Conservation (phyloP, 1,140 invertebrate species). For the Ceratina japonica region DNA sequence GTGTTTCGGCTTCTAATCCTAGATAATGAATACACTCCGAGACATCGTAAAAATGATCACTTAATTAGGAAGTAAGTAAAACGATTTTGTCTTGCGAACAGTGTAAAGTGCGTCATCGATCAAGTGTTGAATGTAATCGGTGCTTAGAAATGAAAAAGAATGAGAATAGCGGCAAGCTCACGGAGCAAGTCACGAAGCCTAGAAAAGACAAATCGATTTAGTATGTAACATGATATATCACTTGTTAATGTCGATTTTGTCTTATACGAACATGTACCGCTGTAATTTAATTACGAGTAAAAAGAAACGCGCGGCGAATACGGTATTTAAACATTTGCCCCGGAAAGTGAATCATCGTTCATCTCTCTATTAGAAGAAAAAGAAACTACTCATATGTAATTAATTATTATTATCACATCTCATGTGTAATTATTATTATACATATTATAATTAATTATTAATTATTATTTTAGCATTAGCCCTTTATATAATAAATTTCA, state of each 20-base stretch:
- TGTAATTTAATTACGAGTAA: slow-evolving; percentile 66
- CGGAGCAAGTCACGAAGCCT: slow-evolving; percentile 50
- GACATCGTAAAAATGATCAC: slow-evolving; percentile 52
- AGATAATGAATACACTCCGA: slow-evolving; percentile 50
- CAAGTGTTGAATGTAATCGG: slow-evolving; percentile 54
- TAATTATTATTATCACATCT: slow-evolving; percentile 71
- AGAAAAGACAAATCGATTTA: slow-evolving; percentile 64
- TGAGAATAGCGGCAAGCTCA: slow-evolving; percentile 50
- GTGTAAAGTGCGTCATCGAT: slow-evolving; percentile 50
- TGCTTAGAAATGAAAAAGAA: slow-evolving; percentile 41
- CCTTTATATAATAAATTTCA: slow-evolving; percentile 78
- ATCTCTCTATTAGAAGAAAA: slow-evolving; percentile 66
- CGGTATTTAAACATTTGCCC: slow-evolving; percentile 59
- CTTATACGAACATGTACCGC: slow-evolving; percentile 54
- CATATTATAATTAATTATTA: slow-evolving; percentile 34
- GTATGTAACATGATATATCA: slow-evolving; percentile 58
- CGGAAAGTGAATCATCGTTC: slow-evolving; percentile 65
- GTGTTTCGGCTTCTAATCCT: slow-evolving; percentile 58
- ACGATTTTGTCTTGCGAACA: slow-evolving; percentile 58
- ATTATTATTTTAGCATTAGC: slow-evolving; percentile 75
- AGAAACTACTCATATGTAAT: slow-evolving; percentile 74
- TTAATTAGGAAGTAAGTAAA: slow-evolving; percentile 64
- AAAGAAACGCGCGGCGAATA: slow-evolving; percentile 52
- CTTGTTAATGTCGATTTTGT: slow-evolving; percentile 62
- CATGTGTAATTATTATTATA: slow-evolving; percentile 41